Conservation (phyloP, 2,888 invertebrate genomes). For the Lasioglossum morio region DNA sequence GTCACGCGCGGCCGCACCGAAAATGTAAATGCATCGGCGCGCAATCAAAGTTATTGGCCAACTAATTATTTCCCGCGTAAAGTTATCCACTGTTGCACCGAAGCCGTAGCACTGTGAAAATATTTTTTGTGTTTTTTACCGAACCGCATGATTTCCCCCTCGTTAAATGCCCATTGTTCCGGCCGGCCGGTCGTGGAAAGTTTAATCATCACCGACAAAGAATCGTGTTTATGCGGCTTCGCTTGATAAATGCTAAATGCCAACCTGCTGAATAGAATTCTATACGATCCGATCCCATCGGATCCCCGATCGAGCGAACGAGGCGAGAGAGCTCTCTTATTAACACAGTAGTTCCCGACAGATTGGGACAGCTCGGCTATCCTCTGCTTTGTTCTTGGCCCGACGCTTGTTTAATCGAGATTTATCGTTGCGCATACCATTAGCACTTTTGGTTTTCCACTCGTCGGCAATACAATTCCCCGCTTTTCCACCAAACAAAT, state of each 20-base stretch:
- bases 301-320: background rate
- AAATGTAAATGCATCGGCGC: slow-evolving; percentile 23
- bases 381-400: background rate
- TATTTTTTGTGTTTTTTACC: background rate
- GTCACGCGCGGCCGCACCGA: background rate
- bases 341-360: background rate
- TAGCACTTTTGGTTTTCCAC: background rate
- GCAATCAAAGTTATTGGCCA: slow-evolving; percentile 17
- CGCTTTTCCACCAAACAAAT: background rate
- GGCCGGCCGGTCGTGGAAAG: background rate
- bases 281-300: background rate
- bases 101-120: background rate
- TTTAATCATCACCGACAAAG: background rate
- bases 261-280: background rate
- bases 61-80: slow-evolving; percentile 12
- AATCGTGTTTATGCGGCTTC: background rate
- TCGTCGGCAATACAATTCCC: background rate
- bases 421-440: background rate
- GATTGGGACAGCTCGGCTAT: background rate
- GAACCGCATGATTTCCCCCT: background rate
- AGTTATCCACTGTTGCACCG: slow-evolving; percentile 2
- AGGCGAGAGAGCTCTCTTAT: background rate
- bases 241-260: background rate
- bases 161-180: background rate
- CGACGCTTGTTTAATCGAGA: background rate